These are phyloP conservation scores for Acrobasis consociella DNA, from an alignment of 2,888 invertebrate genomes.

Conservation along the genomic window DNA sequence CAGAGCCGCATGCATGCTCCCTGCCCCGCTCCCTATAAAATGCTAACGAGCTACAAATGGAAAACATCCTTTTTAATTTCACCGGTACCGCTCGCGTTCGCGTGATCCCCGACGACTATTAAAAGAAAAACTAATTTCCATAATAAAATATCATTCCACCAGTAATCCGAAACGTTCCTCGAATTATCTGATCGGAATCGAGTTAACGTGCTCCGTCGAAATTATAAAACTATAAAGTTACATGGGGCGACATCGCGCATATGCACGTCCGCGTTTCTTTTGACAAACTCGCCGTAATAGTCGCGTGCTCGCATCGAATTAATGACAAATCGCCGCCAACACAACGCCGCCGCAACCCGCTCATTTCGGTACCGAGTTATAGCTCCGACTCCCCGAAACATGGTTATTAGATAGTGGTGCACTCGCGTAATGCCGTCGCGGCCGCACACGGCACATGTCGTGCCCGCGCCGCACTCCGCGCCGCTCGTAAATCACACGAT, in stretches of 20 bases:
- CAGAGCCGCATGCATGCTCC: slow-evolving; percentile 40
- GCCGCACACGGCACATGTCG: slow-evolving; percentile 72
- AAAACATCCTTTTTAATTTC: slow-evolving; percentile 64
- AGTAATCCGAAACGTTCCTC: slow-evolving; percentile 53
- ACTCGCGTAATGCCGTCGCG: slow-evolving; percentile 62
- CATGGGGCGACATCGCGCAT: slow-evolving; percentile 71
- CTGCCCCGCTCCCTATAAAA: slow-evolving; percentile 38
- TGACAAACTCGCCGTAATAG: slow-evolving; percentile 71
- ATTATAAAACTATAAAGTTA: slow-evolving; percentile 78
- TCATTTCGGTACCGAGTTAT: slow-evolving; percentile 69
- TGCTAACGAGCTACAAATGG: slow-evolving; percentile 64
- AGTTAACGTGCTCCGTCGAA: slow-evolving; percentile 74
- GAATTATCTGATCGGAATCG: slow-evolving; percentile 74
- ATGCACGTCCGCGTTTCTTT: slow-evolving; percentile 73
- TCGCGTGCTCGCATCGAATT: slow-evolving; percentile 77
- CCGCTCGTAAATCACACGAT: slow-evolving; percentile 66
- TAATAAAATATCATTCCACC: slow-evolving; percentile 71
- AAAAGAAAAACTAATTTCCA: slow-evolving; percentile 80
- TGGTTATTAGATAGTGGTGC: slow-evolving; percentile 77
- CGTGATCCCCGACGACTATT: slow-evolving; percentile 71
- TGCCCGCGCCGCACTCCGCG: slow-evolving; percentile 46
- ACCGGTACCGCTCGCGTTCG: slow-evolving; percentile 47
- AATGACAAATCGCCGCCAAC: slow-evolving; percentile 72
- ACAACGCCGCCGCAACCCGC: slow-evolving; percentile 73
- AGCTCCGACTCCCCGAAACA: slow-evolving; percentile 63